Conservation (phyloP, 2,888 invertebrate genomes). For the Homarus gammarus region DNA sequence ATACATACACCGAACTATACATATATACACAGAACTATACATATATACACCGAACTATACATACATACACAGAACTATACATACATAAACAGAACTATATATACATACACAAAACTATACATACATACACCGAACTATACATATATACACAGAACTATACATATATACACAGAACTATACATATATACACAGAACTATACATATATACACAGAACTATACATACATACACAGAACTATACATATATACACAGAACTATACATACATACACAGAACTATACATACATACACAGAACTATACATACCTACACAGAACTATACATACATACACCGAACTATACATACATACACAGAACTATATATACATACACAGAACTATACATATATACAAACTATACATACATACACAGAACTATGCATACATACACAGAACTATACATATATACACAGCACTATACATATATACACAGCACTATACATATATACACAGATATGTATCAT, state of each 20-base stretch:
- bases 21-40: slow-evolving; percentile 1
- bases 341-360: neutral
- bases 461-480: slow-evolving; percentile 19
- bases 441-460: slow-evolving; percentile 2
- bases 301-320: slow-evolving; percentile 14
- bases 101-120: neutral
- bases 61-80: neutral
- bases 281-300: slow-evolving; percentile 21
- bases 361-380: neutral
- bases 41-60: neutral
- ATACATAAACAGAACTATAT: neutral
- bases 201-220: neutral
- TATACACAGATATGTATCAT: slow-evolving; percentile 12
- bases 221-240: too few species aligned
- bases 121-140: slow-evolving; percentile 1
- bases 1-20: neutral
- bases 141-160: neutral
- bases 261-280: slow-evolving; percentile 18
- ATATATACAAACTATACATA: neutral
- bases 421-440: neutral
- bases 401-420: neutral
- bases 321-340: slow-evolving; percentile 16
- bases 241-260: slow-evolving; percentile 6
- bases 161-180: neutral
- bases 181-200: slow-evolving; percentile 20